Evolutionary conservation across 1,140 invertebrate species (phyloP).

Genomic region (Papilio aristodemus): DNA sequence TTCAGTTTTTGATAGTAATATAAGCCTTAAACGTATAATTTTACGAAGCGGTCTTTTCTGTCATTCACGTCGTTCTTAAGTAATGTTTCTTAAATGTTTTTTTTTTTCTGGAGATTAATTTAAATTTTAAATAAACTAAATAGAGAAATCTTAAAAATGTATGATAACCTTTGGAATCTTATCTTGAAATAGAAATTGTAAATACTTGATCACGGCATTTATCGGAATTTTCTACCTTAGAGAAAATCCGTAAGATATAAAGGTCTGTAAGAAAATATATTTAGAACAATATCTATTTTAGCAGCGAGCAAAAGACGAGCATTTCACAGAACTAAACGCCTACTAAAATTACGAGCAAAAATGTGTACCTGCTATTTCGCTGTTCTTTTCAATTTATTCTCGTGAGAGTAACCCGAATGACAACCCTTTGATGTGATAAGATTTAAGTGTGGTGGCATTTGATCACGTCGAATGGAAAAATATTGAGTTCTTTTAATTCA

Average conservation of each 20-base stretch:
- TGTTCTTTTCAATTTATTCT: neutral
- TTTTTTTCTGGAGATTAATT: no score
- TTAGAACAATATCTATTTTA: constrained; percentile 4
- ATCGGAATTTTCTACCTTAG: neutral
- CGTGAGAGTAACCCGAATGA: neutral
- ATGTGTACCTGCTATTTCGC: neutral
- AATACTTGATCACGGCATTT: neutral
- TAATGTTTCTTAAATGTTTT: no score
- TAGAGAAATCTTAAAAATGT: no score
- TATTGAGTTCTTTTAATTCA: no score
- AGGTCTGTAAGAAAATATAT: neutral
- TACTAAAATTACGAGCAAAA: constrained; percentile 10
- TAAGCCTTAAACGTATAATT: no score
- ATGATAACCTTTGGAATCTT: no score
- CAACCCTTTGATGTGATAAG: neutral
- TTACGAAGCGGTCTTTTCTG: no score
- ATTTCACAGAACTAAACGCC: neutral
- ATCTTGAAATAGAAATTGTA: neutral
- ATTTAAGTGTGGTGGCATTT: no score
- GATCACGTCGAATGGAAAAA: no score
- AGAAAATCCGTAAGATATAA: neutral
- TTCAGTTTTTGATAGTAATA: no score
- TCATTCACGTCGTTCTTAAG: no score
- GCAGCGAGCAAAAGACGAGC: neutral
- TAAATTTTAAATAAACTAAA: no score